Percentiles rank a stretch among this genome's conserved stretches.
Evolutionary conservation across 2,888 invertebrate genomes (phyloP).

Genomic region (Chymomyza caudatula): DNA sequence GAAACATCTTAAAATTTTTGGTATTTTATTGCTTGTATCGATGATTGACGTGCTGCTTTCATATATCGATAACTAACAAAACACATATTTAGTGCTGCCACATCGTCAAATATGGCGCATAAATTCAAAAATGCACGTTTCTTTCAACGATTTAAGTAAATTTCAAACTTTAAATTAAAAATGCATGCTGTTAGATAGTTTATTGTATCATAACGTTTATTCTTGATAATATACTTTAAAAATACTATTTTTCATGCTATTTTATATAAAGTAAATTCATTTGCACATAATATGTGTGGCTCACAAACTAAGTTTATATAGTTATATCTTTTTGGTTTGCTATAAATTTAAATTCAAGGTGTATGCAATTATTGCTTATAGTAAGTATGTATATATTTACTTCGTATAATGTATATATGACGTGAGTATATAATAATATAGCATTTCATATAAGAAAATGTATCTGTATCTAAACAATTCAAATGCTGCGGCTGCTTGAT

Average conservation of each 20-base stretch:
- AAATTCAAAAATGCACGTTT: not conserved
- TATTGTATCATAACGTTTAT: not conserved
- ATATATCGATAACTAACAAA: not conserved
- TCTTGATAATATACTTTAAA: not conserved
- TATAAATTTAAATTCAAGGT: constrained; percentile 40
- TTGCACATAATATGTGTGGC: not conserved
- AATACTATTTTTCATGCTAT: not conserved
- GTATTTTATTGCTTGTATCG: not conserved
- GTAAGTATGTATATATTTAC: constrained; percentile 25
- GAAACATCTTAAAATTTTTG: no score
- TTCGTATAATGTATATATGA: constrained; percentile 20
- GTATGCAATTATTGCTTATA: constrained; percentile 49
- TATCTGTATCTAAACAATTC: not conserved
- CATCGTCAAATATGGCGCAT: not conserved
- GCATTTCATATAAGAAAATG: constrained; percentile 14
- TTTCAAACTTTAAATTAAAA: not conserved
- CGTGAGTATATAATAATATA: constrained; percentile 17
- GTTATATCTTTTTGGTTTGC: constrained; percentile 17
- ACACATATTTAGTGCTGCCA: not conserved
- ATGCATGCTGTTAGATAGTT: not conserved
- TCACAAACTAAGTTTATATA: not conserved
- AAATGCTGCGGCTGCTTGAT: constrained; percentile 8
- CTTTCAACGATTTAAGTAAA: no score
- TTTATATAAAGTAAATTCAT: constrained; percentile 1
- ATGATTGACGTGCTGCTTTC: no score